Evolutionary conservation across 2,888 invertebrate genomes (phyloP).

Genomic region (Cantharis lateralis): DNA sequence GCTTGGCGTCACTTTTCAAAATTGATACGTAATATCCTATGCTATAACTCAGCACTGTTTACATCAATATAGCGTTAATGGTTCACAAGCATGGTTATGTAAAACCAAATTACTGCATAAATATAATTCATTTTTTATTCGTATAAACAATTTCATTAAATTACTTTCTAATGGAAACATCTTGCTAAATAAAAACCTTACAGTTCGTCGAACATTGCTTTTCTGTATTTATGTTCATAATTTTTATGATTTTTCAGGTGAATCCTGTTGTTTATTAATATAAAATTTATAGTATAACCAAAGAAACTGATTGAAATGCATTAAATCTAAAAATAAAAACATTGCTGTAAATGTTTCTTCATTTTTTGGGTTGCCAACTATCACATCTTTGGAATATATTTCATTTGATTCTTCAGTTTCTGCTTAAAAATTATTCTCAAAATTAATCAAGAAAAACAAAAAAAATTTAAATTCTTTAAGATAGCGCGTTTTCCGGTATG

Average conservation of each 20-base stretch:
- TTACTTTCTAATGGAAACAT: neutral
- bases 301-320: neutral
- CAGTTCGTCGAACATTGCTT: neutral
- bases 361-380: neutral
- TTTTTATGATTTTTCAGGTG: neutral
- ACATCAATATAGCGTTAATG: constrained; percentile 37
- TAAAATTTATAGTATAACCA: neutral
- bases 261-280: neutral
- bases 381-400: neutral
- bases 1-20: constrained; percentile 9
- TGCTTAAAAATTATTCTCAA: no score
- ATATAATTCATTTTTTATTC: constrained; percentile 11
- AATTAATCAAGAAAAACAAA: no score
- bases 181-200: neutral
- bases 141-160: neutral
- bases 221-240: neutral
- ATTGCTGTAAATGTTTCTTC: neutral
- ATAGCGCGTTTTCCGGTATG: no score
- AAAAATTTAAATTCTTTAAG: no score
- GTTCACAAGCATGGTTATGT: constrained; percentile 38
- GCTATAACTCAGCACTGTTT: constrained; percentile 41
- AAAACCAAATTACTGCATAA: constrained; percentile 23
- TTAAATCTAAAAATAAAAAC: neutral
- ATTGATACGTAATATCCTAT: constrained; percentile 16
- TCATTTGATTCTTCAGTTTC: neutral